These are phyloP conservation scores for Lepus oiostolus DNA, from an alignment of 2,797 vertebrate species.

Conservation along the genomic window DNA sequence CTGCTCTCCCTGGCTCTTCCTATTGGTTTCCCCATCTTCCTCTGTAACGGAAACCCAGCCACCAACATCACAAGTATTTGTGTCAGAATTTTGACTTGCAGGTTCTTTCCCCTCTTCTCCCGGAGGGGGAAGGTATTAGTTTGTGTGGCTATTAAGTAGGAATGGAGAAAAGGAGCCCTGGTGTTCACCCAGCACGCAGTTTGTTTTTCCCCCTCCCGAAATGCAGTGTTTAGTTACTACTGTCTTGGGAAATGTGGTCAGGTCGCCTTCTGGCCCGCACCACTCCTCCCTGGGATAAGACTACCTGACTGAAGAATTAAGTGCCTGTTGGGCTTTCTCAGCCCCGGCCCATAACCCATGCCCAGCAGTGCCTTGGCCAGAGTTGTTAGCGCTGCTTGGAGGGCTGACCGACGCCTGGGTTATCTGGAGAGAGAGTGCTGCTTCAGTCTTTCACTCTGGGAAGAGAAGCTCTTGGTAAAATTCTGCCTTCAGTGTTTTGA, in stretches of 20 bases:
- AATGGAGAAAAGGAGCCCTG: neutral
- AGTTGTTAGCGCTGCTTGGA: neutral
- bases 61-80: neutral
- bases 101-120: constrained; percentile 4
- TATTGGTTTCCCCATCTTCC: neutral
- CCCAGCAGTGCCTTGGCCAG: constrained; percentile 37
- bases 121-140: neutral
- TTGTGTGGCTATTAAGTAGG: neutral
- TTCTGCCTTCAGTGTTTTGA: constrained; percentile 41
- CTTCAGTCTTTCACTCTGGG: constrained; percentile 82
- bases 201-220: constrained; percentile 49
- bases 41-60: neutral
- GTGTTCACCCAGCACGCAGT: neutral
- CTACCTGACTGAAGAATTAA: constrained; percentile 72
- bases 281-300: constrained; percentile 70
- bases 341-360: neutral
- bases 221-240: constrained; percentile 47
- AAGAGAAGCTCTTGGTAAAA: constrained; percentile 47
- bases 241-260: constrained; percentile 64
- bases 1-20: neutral
- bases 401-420: constrained; percentile 75
- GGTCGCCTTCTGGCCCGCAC: constrained; percentile 14
- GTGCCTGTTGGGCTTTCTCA: constrained; percentile 42
- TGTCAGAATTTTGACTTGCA: neutral
- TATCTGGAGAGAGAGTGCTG: constrained; percentile 70